These are phyloP conservation scores for Epicauta chinensis DNA, from an alignment of 1,140 invertebrate species.

Conservation along the genomic window DNA sequence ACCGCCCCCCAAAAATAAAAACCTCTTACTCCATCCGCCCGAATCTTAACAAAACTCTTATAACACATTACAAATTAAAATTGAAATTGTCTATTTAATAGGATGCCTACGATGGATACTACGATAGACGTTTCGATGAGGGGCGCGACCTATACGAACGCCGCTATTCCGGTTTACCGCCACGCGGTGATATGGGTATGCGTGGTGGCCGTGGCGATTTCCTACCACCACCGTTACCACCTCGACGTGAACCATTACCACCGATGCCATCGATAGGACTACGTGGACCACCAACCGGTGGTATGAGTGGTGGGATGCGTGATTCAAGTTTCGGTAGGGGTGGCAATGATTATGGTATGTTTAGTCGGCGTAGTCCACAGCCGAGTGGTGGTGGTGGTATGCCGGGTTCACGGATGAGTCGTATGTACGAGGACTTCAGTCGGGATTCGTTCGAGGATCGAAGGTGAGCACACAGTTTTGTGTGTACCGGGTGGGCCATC, in stretches of 20 bases:
- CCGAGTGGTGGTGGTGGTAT: constrained; percentile 41
- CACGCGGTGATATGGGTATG: constrained; percentile 52
- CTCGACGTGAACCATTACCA: constrained; percentile 57
- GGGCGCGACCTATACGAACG: constrained; percentile 71
- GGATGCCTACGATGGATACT: constrained; percentile 74
- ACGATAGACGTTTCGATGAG: constrained; percentile 70
- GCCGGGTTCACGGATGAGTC: constrained; percentile 44
- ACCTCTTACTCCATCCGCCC: background rate
- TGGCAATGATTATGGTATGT: constrained; percentile 69
- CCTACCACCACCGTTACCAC: constrained; percentile 53
- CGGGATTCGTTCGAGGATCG: constrained; percentile 77
- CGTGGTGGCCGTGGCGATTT: constrained; percentile 60
- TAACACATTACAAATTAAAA: too few relatives aligned
- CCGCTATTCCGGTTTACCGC: constrained; percentile 62
- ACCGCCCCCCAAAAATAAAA: background rate
- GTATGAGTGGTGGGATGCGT: constrained; percentile 40
- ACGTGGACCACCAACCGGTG: constrained; percentile 50
- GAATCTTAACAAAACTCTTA: background rate
- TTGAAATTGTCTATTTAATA: constrained; percentile 31
- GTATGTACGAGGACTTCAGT: constrained; percentile 79
- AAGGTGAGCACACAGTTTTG: too few relatives aligned
- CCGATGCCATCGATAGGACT: constrained; percentile 56
- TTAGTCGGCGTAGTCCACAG: constrained; percentile 71
- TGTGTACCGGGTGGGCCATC: too few relatives aligned
- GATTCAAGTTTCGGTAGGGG: constrained; percentile 44